A percentile compares a stretch with the other conserved stretches of the same genome.
Conservation (phyloP, 2,888 invertebrate species). For the Drosophila maculinotata region DNA sequence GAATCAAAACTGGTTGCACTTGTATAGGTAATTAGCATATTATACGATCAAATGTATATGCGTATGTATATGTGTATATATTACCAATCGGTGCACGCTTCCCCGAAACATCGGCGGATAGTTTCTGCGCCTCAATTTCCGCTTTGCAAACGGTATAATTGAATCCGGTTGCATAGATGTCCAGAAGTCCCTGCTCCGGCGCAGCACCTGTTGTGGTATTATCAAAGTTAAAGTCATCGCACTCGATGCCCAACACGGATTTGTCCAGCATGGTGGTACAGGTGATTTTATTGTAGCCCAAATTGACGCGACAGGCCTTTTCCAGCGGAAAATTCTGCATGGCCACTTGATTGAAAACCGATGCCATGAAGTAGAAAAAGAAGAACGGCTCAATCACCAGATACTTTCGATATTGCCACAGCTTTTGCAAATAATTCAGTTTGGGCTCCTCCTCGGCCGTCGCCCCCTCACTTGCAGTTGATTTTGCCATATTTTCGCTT, state of each 20-base stretch:
- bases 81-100: slow-evolving; percentile 84
- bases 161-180: slow-evolving; percentile 66
- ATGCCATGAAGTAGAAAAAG: slow-evolving; percentile 83
- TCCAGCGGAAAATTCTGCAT: slow-evolving; percentile 84
- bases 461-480: slow-evolving; percentile 34
- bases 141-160: slow-evolving; percentile 84
- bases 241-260: slow-evolving; percentile 79
- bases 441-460: slow-evolving; percentile 46
- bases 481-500: slow-evolving; percentile 50
- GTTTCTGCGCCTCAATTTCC: slow-evolving; percentile 83
- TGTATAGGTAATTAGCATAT: slow-evolving; percentile 8
- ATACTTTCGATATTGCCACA: slow-evolving; percentile 82
- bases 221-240: slow-evolving; percentile 75
- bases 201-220: slow-evolving; percentile 74
- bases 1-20: slow-evolving; percentile 53
- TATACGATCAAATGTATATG: neutral
- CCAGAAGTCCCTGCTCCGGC: slow-evolving; percentile 51
- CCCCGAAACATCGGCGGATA: slow-evolving; percentile 82
- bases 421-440: slow-evolving; percentile 78
- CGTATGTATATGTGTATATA: neutral
- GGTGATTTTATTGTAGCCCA: slow-evolving; percentile 78
- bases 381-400: slow-evolving; percentile 84
- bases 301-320: slow-evolving; percentile 84
- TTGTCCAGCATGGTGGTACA: slow-evolving; percentile 83
- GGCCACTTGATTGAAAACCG: slow-evolving; percentile 82